These are phyloP conservation scores for Idaea dimidiata DNA, from an alignment of 2,888 invertebrate species.

Conservation along the genomic window DNA sequence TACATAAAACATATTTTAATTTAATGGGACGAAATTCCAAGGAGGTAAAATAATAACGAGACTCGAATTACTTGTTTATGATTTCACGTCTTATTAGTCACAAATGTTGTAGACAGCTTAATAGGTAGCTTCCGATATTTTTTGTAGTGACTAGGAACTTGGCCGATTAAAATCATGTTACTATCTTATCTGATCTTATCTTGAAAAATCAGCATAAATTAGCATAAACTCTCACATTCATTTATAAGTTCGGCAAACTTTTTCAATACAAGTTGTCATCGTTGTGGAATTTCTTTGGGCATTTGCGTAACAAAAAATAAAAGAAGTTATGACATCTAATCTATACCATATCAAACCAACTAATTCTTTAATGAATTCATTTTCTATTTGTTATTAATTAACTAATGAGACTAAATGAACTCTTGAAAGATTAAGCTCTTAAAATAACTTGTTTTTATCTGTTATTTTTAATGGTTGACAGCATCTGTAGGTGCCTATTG, in stretches of 20 bases:
- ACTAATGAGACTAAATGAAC: not conserved
- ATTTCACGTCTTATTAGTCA: not conserved
- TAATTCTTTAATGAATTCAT: not conserved
- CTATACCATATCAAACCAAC: too few species aligned
- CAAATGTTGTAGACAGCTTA: not conserved
- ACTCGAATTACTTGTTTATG: not conserved
- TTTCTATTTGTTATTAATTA: not conserved
- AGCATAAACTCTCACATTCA: constrained; percentile 1
- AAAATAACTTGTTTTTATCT: not conserved
- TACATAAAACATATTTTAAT: not conserved
- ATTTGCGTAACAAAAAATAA: not conserved
- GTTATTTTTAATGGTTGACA: not conserved
- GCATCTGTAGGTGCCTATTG: not conserved
- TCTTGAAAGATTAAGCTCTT: not conserved
- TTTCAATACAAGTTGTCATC: not conserved
- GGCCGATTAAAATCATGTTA: constrained; percentile 4
- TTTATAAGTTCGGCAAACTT: not conserved
- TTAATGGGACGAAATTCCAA: not conserved
- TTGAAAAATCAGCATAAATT: not conserved
- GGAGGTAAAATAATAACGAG: not conserved
- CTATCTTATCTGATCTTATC: not conserved
- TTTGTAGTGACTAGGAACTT: not conserved
- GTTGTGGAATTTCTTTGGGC: not conserved
- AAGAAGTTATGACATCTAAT: not conserved
- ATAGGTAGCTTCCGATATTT: not conserved